Evolutionary conservation across 2,888 invertebrate species (phyloP).

Genomic region (Pyrrhosoma nymphula): DNA sequence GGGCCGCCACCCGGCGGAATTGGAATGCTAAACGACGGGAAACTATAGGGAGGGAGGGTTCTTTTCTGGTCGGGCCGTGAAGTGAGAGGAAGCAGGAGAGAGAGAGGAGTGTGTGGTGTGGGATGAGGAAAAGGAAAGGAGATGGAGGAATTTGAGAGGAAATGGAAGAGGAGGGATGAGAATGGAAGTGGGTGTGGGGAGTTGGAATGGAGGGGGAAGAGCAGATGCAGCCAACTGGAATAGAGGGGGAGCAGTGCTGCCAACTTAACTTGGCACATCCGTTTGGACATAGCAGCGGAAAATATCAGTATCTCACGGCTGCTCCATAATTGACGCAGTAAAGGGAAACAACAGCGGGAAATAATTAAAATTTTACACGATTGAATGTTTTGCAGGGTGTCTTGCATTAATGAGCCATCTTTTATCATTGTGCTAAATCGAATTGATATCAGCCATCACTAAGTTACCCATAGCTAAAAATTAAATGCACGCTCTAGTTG

Average conservation of each 20-base stretch:
- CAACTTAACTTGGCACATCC: background rate
- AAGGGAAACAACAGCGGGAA: too few relatives aligned
- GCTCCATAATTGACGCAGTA: too few relatives aligned
- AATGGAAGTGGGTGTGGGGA: background rate
- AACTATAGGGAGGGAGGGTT: background rate
- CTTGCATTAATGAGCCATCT: too few relatives aligned
- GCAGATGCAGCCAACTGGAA: background rate
- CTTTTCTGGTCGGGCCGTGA: too few relatives aligned
- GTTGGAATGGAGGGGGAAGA: background rate
- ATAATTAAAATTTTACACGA: too few relatives aligned
- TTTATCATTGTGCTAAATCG: too few relatives aligned
- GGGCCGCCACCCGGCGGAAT: slow-evolving; percentile 50
- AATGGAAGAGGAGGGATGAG: background rate
- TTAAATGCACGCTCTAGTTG: too few relatives aligned
- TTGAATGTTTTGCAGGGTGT: too few relatives aligned
- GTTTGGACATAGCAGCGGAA: too few relatives aligned
- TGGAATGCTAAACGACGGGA: slow-evolving; percentile 31
- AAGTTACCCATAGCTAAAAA: too few relatives aligned
- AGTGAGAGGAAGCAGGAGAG: background rate
- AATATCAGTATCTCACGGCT: too few relatives aligned
- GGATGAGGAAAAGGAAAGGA: background rate
- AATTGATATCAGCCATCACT: too few relatives aligned
- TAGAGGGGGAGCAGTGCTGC: background rate
- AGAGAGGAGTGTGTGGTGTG: background rate
- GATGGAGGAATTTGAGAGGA: background rate